These are phyloP conservation scores for Psittacula echo DNA, from an alignment of 2,797 vertebrate genomes.

Conservation along the genomic window DNA sequence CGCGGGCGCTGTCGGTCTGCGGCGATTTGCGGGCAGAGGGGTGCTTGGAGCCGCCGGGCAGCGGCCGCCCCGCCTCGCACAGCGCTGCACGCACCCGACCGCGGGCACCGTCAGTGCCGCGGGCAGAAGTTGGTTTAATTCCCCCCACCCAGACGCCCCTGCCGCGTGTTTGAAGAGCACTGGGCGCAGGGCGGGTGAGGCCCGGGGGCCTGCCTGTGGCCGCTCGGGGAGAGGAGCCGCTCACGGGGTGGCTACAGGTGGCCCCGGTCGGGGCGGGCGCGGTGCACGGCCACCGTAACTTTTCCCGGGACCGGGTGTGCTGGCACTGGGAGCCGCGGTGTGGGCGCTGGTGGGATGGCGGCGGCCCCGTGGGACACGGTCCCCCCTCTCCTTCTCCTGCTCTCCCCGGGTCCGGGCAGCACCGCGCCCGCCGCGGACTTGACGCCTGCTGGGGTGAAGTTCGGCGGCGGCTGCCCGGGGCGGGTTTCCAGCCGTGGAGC, in stretches of 20 bases:
- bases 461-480: not conserved
- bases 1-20: slow-evolving; percentile 13
- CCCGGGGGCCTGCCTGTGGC: not conserved
- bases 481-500: not conserved
- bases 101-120: not conserved
- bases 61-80: slow-evolving; percentile 25
- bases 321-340: not conserved
- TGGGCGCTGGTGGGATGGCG: slow-evolving; percentile 36
- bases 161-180: not conserved
- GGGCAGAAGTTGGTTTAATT: not conserved
- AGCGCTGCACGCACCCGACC: not conserved
- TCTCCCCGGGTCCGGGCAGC: not conserved
- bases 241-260: slow-evolving; percentile 49
- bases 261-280: not conserved
- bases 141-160: not conserved
- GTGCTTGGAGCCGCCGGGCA: slow-evolving; percentile 3
- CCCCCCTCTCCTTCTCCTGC: not conserved
- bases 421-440: not conserved
- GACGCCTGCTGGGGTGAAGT: not conserved
- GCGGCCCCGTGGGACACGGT: not conserved
- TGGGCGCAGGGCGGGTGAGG: not conserved
- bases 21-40: not conserved
- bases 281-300: not conserved
- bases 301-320: not conserved
- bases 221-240: not conserved